Conservation (phyloP, 2,113 vertebrate species). For the Gopherus evgoodei region DNA sequence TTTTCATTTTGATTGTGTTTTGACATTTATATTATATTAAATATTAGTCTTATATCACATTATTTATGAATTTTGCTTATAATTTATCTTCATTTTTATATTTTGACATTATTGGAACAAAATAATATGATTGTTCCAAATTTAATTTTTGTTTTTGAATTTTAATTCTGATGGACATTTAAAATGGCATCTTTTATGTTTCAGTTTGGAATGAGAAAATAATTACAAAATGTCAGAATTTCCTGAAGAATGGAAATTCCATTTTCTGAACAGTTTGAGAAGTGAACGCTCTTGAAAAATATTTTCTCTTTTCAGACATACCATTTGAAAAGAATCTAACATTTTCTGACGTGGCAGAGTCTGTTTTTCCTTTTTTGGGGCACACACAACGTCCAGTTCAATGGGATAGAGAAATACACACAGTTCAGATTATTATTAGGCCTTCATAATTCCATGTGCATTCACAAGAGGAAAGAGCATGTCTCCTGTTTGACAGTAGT, state of each 20-base stretch:
- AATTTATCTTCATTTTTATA: not conserved
- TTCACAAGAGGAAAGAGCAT: not conserved
- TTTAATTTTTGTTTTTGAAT: not conserved
- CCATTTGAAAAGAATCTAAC: not conserved
- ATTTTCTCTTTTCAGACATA: not conserved
- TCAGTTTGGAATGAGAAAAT: no score
- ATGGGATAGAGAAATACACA: not conserved
- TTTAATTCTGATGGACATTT: not conserved
- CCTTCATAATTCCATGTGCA: not conserved
- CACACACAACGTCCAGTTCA: not conserved
- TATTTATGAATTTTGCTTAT: no score
- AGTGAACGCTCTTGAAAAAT: not conserved
- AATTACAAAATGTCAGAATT: no score
- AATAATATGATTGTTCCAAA: no score
- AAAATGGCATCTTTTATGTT: not conserved
- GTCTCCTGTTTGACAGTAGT: not conserved
- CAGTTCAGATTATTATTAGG: constrained; percentile 6
- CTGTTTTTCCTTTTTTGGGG: not conserved
- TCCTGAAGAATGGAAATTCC: no score
- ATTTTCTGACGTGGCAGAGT: not conserved
- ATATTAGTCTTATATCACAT: no score
- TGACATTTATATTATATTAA: no score
- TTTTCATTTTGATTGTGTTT: not conserved
- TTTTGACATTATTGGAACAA: not conserved
- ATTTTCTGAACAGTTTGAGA: not conserved